Evolutionary conservation across 1,140 invertebrate species (phyloP).

Genomic region (Eupeodes corollae): DNA sequence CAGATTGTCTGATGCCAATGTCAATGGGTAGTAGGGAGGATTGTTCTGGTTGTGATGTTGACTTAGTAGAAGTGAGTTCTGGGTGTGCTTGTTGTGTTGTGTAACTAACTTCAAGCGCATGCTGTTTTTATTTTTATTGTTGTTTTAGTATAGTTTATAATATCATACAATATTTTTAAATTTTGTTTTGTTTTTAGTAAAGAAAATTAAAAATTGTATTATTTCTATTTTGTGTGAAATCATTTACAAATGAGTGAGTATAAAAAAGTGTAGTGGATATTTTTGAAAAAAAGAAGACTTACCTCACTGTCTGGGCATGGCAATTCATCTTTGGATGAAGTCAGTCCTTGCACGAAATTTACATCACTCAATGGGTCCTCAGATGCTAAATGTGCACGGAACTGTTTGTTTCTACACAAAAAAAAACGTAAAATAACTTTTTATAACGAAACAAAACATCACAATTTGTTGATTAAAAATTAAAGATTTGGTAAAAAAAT

Average conservation of each 20-base stretch:
- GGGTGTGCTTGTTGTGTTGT: no score
- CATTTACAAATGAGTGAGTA: background rate
- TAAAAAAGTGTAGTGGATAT: background rate
- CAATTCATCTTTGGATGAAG: constrained; percentile 17
- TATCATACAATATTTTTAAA: background rate
- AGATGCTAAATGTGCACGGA: constrained; percentile 58
- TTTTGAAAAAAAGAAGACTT: constrained; percentile 2
- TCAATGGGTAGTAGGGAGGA: no score
- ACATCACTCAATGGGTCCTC: constrained; percentile 46
- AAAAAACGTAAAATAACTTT: constrained; percentile 7
- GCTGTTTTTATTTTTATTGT: background rate
- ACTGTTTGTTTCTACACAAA: constrained; percentile 55
- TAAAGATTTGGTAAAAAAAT: background rate
- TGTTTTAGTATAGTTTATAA: background rate
- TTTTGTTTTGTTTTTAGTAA: background rate
- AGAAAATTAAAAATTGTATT: background rate
- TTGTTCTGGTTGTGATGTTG: no score
- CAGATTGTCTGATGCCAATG: no score
- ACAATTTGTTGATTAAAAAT: no score
- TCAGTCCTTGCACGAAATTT: constrained; percentile 28
- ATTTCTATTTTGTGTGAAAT: background rate
- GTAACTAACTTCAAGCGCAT: no score
- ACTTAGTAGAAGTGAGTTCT: no score
- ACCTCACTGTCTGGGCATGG: constrained; percentile 33
- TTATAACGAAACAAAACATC: no score